Evolutionary conservation across 2,888 invertebrate genomes (phyloP).

Genomic region (Agrochola litura): DNA sequence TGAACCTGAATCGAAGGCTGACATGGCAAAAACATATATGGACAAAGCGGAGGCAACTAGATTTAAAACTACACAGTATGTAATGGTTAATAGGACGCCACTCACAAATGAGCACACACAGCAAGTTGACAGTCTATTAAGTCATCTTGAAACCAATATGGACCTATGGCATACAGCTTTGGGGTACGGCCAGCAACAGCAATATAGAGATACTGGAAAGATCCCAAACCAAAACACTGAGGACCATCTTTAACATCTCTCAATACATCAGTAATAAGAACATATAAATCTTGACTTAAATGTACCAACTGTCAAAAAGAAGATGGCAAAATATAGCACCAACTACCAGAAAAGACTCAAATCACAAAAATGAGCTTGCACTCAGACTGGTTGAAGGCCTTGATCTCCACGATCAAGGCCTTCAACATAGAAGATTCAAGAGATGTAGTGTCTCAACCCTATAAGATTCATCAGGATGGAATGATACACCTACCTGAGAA

Average conservation of each 20-base stretch:
- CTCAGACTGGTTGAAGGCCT: no score
- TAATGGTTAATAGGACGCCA: no score
- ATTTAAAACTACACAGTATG: neutral
- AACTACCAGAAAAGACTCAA: no score
- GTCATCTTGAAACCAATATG: neutral
- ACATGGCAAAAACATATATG: neutral
- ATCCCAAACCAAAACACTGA: neutral
- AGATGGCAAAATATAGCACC: no score
- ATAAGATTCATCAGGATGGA: no score
- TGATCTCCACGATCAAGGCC: no score
- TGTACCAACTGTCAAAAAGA: neutral
- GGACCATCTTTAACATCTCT: neutral
- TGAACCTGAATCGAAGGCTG: neutral
- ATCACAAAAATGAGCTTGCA: no score
- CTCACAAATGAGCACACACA: neutral
- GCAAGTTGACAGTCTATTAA: neutral
- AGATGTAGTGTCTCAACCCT: no score
- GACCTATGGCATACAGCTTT: neutral
- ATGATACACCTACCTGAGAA: no score
- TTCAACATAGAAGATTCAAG: no score
- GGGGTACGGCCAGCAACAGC: conserved; percentile 6
- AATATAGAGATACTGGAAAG: conserved; percentile 14
- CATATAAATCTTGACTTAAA: neutral
- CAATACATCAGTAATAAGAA: neutral
- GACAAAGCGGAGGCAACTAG: neutral